Base-by-base conservation (phyloP, 2,797 vertebrate species). In the Platalea minor region DNA sequence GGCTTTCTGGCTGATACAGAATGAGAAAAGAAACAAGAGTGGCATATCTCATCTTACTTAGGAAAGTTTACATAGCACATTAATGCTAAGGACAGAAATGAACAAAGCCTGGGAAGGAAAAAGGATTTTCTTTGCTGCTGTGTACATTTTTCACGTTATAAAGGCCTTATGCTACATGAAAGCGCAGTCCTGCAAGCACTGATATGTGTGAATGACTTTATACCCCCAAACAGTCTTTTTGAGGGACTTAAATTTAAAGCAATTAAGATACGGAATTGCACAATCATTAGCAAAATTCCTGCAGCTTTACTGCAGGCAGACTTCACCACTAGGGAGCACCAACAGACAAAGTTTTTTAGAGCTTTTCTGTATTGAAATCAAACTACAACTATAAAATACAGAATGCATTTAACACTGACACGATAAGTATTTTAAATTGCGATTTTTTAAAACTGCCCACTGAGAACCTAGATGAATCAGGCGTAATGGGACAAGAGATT, bases 311-410 rank as follows among this genome's bases (percentile, higher is more conserved):
- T 57, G 53, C 70, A 81, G 37, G 48, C 31, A 81, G 86, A 53
- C 7, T 51, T 96, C 57, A 87, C 96, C 96, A 95, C 92, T 95
- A 97, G 97, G 85, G 92, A 92, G 95, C 96, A 90, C 91, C 90
- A 96, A n/a, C 4, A 31, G 68, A 78, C 85, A 92, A 82, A 83
- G 20, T 3, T 80, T 89, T 91, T 65, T 26, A 51, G 21, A 64
- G 72, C 5, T 69, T 87, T 85, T 54, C 23, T 23, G 4, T 25
- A 15, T 20, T 60, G 48, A 83, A 82, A 33, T 59, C 33, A 79
- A 88, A 61, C 43, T 13, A 35, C 5, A 33, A 50, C 13, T 45
- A 23, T 12, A 75, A 85, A 67, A 29, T 39, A 70, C 9, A 60
- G 73, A 84, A 33, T 50, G 5, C 10, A 60, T 79, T 86, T 85